Base-by-base conservation (phyloP, 2,113 vertebrate genomes). In the Forbesichthys papilliferus region DNA sequence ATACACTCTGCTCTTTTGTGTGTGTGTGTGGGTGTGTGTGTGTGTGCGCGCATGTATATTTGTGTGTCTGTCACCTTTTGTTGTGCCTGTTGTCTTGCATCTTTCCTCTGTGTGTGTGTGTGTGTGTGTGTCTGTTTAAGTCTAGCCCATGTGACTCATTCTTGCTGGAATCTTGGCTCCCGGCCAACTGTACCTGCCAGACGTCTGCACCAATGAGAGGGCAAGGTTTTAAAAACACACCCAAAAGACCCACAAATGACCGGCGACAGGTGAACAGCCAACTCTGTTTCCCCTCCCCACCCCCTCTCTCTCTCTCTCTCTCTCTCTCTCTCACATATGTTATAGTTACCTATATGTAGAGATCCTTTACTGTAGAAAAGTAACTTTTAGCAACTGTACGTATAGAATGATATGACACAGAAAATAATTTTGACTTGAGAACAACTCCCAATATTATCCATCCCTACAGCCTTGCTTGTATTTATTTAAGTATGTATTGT, bases 151-250 rank as follows among this genome's bases (percentile, higher is more conserved):
- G 80, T 93, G 92, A 90, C 86, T 84, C 80, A 92, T 84, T 82
- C 76, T 83, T 84, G 75, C 65, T 89, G 74, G 89, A 91, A 93
- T 91, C 80, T 90, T 60, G 85, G 82, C 80, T 58, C 14, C 36
- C 36, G 36, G 66, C 85, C 86, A 87, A 76, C 64, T 79, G 83
- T 90, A 93, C 90, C 89, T 92, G 90, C 81, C 81, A 77, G 62
- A 62, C 0, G 55, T 69, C 56, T 79, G 58, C 64, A 62, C 81
- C 80, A 84, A 71, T 78, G 33, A 58, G 70, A 85, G 14, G 2
- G 48, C 54, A 64, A 12, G 27, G 10, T 51, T 74, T 47, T 55
- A 70, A 61, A 65, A 52, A 78, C 33, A 71, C 62, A 74, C 66
- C 16, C 16, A 16, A 16, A 71, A 69, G 9, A 53, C 61, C 56